phyloP scores from a whole-genome alignment of 2,888 invertebrate species.

The Dione vanillae region DNA sequence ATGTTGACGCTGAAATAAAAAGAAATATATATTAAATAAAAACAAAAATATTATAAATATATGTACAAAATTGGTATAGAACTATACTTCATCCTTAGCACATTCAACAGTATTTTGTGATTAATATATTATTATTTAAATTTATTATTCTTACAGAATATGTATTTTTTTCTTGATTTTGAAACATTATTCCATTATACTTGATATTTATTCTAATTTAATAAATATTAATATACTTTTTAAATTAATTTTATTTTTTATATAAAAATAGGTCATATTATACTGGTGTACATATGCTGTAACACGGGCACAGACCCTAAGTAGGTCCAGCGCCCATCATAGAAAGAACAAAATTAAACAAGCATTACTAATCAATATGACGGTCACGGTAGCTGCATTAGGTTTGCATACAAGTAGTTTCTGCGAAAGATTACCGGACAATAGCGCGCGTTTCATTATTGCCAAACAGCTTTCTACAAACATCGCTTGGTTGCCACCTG shows the following conservation, averaged over 20 bases:
- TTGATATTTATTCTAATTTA: too few species aligned
- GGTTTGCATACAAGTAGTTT: conserved; percentile 74
- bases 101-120: too few species aligned
- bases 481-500: conserved; percentile 62
- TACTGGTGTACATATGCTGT: not conserved
- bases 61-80: too few species aligned
- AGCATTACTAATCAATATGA: conserved; percentile 55
- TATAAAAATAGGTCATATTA: not conserved
- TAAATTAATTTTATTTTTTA: too few species aligned
- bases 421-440: conserved; percentile 82
- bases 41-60: too few species aligned
- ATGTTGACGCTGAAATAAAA: conserved; percentile 78
- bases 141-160: too few species aligned
- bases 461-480: conserved; percentile 83
- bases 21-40: conserved; percentile 41
- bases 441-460: conserved; percentile 74
- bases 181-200: too few species aligned
- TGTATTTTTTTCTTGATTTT: too few species aligned
- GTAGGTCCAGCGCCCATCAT: not conserved
- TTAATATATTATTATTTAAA: too few species aligned
- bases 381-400: conserved; percentile 66
- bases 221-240: too few species aligned
- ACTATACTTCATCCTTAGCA: too few species aligned
- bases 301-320: not conserved
- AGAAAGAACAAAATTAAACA: conserved; percentile 35